Base-by-base conservation (phyloP, 2,888 invertebrate species). In the Kryphioiulus occultus region DNA sequence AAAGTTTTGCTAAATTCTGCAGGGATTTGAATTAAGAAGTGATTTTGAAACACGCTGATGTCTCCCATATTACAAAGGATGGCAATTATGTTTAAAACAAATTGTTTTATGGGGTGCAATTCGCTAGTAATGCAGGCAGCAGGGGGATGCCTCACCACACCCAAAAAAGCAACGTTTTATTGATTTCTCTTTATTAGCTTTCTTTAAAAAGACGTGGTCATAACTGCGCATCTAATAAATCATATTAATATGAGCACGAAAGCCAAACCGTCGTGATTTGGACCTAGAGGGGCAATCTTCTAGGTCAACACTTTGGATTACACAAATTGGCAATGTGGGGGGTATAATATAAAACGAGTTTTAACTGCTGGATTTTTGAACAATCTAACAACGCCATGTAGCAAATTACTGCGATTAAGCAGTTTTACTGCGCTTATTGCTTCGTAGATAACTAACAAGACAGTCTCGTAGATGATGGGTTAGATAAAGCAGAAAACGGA, bases 121-220 rank as follows among this genome's bases (percentile, higher is more conserved):
- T 26, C 12, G 68, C 22, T 68, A 68, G 26, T 68, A 68, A 68
- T 68, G 68, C 68, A 9, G 26, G 68, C 26, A 10, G 68, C n/a
- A 22, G 4, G 59, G 59, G 22, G 22, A 59, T 59, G 22, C n/a
- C 9, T 26, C 68, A 68, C 68, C 68, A 68, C 68, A 68, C 68
- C 68, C 68, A 59, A 26, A 68, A 68, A 68, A 68, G 22, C 12
- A 68, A 68, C 68, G 26, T 68, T 68, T 68, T 68, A 68, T 68
- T 68, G 68, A 68, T 68, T 68, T 68, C 26, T 68, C 68, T 68
- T 68, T 26, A 68, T 68, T 68, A 68, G 68, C 68, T 68, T 68
- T 68, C 68, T 68, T 68, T 68, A 68, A 26, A 68, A 68, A 68
- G 68, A 68, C 26, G 12, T 26, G 68, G 68, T 68, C 68, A 68